Evolutionary conservation across 2,888 invertebrate genomes (phyloP), one percentile per base, ranked within the genome.

Genomic region (Agrilus mali): DNA sequence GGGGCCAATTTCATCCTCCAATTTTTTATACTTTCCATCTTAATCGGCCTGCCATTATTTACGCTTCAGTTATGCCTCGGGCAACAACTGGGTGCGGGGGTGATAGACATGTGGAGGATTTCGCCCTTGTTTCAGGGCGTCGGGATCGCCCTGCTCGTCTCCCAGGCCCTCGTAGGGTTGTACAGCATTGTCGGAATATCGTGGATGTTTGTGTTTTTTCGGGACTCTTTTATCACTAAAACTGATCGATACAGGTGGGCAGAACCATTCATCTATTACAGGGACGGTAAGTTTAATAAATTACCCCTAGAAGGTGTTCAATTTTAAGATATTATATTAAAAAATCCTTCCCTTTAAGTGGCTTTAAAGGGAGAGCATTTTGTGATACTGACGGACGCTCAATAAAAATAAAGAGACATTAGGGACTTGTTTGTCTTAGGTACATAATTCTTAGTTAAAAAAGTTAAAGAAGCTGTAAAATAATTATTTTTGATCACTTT

Each of bases 31-130:
- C 71, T 92, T 53, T 86, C 90, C 10, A 64, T 89, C 50, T 65
- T 88, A 7, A 61, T 57, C 44, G 67, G 67, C 14, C 81, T 92
- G 59, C 92, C 93, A 6, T 65, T 92, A 51, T 78, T 90, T 56
- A 86, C 88, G 43, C 72, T 92, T 40, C 86, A 89, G 65, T 75
- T 88, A 64, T 85, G 86, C 53, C 70, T 92, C 54, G 92, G 93
- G 2, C 86, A 89, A 64, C 82, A 87, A 54, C 69, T 92, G 46
- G 80, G 82, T 38, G 78, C 87, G 0, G 92, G 92, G 0, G 85
- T 88, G 2, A 78, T 92, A 46, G 88, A 89, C 55, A 90, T 92
- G 90, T 93, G 92, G 92, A 78, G 78, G 57, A 89, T 92, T 57
- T 90, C 90, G 42, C 93, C 93, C 0, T 78, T 92, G 54, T 90